Percentiles rank a stretch among this genome's conserved stretches.
phyloP scores from a whole-genome alignment of 1,140 invertebrate genomes.

The Papilio aristodemus region DNA sequence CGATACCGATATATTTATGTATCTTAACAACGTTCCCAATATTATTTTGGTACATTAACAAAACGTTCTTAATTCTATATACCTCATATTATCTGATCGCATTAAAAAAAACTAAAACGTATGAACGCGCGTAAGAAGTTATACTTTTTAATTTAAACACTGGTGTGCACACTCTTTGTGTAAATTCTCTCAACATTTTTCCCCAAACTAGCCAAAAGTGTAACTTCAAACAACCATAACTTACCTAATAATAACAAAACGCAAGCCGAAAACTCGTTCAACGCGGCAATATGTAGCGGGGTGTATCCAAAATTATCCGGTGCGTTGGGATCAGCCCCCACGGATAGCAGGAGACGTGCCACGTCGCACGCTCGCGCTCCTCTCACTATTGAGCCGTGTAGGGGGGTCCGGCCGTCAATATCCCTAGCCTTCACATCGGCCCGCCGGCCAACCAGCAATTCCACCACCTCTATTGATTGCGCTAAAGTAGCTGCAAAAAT shows the following conservation, averaged over 20 bases:
- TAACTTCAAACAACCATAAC: background rate
- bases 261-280: slow-evolving; percentile 90
- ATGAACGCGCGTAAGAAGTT: too few relatives aligned
- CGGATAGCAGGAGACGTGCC: slow-evolving; percentile 83
- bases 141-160: too few relatives aligned
- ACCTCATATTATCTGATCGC: too few relatives aligned
- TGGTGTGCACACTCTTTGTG: too few relatives aligned
- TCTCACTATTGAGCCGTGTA: slow-evolving; percentile 90
- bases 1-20: too few relatives aligned
- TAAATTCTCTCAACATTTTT: background rate
- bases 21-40: too few relatives aligned
- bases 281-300: slow-evolving; percentile 89
- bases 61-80: too few relatives aligned
- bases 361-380: slow-evolving; percentile 87
- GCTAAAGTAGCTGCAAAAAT: slow-evolving; percentile 83
- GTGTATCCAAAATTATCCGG: slow-evolving; percentile 90
- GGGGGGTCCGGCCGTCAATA: slow-evolving; percentile 86
- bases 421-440: slow-evolving; percentile 85
- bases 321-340: slow-evolving; percentile 88
- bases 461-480: slow-evolving; percentile 87
- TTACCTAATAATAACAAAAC: slow-evolving; percentile 86
- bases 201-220: background rate
- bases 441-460: slow-evolving; percentile 83
- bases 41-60: too few relatives aligned
- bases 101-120: too few relatives aligned